A percentile compares a stretch with the other conserved stretches of the same genome.
These are phyloP conservation scores for Antedon mediterranea DNA, from an alignment of 53 echinoderm and acorn worm species.

Conservation along the genomic window DNA sequence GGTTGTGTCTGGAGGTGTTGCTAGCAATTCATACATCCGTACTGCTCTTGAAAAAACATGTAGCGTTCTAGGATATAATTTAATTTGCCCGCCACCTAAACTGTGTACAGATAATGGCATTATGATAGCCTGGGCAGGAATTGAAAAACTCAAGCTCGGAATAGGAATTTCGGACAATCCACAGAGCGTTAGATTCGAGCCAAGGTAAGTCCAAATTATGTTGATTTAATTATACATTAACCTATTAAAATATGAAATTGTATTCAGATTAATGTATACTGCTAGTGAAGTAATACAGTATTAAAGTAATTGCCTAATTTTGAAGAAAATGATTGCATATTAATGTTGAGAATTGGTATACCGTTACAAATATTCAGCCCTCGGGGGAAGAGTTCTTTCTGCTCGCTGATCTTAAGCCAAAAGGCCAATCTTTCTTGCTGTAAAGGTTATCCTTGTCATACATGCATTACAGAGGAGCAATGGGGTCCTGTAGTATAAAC, in stretches of 20 bases:
- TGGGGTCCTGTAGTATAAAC: too few species aligned
- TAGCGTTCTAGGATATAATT: conserved; percentile 31
- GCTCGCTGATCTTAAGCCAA: too few species aligned
- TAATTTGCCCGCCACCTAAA: conserved; percentile 70
- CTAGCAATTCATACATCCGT: conserved; percentile 79
- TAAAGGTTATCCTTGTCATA: too few species aligned
- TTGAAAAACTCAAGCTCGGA: conserved; percentile 69
- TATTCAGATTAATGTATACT: neutral
- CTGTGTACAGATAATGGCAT: conserved; percentile 97
- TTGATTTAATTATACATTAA: neutral
- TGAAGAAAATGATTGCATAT: too few species aligned
- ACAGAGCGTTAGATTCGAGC: conserved; percentile 69
- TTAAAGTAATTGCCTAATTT: too few species aligned
- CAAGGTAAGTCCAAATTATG: conserved; percentile 41
- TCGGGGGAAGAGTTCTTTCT: too few species aligned
- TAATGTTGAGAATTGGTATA: too few species aligned
- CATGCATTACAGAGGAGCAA: too few species aligned
- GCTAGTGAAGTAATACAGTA: too few species aligned
- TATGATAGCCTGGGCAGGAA: conserved; percentile 99
- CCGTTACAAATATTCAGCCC: too few species aligned
- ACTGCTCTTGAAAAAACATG: conserved; percentile 46
- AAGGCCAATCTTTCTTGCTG: too few species aligned
- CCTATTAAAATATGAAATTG: too few species aligned
- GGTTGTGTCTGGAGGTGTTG: conserved; percentile 97
- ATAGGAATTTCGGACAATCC: conserved; percentile 57